phyloP scores from a whole-genome alignment of 1,140 invertebrate genomes.

The Drosophila burlai region DNA sequence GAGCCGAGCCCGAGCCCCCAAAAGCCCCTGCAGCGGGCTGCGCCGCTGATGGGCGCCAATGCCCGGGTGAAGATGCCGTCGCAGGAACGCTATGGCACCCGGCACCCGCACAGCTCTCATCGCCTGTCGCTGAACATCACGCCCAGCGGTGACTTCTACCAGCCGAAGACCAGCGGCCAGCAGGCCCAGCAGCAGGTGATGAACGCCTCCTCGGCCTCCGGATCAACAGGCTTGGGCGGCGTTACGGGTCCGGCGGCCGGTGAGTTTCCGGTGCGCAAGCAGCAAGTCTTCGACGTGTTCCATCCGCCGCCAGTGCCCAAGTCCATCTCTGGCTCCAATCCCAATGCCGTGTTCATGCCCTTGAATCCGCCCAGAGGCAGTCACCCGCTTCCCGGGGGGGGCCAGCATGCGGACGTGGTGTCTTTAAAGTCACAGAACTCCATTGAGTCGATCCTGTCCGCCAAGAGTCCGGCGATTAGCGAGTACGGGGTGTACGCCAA shows the following conservation, averaged over 20 bases:
- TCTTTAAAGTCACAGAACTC: conserved; percentile 85
- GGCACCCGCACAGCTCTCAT: conserved; percentile 67
- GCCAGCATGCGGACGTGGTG: conserved; percentile 67
- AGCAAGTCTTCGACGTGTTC: conserved; percentile 79
- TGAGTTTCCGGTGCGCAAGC: conserved; percentile 75
- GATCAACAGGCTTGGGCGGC: background rate
- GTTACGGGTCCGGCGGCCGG: conserved; percentile 52
- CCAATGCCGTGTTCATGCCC: conserved; percentile 68
- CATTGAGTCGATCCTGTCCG: conserved; percentile 81
- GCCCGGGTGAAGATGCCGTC: conserved; percentile 70
- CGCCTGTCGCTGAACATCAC: conserved; percentile 82
- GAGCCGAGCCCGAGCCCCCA: conserved; percentile 30
- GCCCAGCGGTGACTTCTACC: conserved; percentile 76
- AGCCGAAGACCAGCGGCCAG: conserved; percentile 80
- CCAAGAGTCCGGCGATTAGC: conserved; percentile 79
- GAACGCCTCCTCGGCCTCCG: conserved; percentile 21
- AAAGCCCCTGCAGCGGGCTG: conserved; percentile 59
- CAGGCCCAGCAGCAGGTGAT: conserved; percentile 82
- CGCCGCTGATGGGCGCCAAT: conserved; percentile 72
- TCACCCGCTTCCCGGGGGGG: conserved; percentile 31
- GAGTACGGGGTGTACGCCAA: conserved; percentile 74
- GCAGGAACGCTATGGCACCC: conserved; percentile 54
- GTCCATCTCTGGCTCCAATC: conserved; percentile 56
- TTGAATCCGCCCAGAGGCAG: conserved; percentile 53
- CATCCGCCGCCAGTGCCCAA: conserved; percentile 63